phyloP scores from a whole-genome alignment of 2,113 vertebrate species.

The Caretta caretta region DNA sequence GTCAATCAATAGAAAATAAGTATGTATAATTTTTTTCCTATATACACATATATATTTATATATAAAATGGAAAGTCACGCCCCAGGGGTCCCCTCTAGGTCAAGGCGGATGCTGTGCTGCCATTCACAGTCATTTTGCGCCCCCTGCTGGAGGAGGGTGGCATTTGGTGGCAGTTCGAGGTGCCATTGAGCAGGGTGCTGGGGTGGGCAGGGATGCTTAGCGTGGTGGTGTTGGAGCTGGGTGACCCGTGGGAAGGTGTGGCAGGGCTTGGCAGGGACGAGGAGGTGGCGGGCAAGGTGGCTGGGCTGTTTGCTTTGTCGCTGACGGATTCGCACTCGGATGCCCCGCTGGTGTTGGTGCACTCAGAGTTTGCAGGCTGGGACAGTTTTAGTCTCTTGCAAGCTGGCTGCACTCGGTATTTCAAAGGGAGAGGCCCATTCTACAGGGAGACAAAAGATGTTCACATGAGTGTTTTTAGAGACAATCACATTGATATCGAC shows the following conservation, averaged over 20 bases:
- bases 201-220: slow-evolving; percentile 72
- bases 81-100: slow-evolving; percentile 76
- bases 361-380: slow-evolving; percentile 82
- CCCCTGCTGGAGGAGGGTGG: slow-evolving; percentile 77
- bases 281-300: slow-evolving; percentile 80
- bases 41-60: slow-evolving; percentile 82
- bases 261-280: slow-evolving; percentile 83
- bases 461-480: not conserved
- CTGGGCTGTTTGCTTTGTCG: slow-evolving; percentile 91
- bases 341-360: slow-evolving; percentile 87
- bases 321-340: slow-evolving; percentile 93
- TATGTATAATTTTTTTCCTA: slow-evolving; percentile 80
- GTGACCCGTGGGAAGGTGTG: slow-evolving; percentile 80
- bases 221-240: slow-evolving; percentile 79
- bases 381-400: slow-evolving; percentile 85
- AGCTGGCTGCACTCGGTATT: slow-evolving; percentile 91
- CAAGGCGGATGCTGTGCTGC: slow-evolving; percentile 79
- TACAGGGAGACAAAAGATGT: slow-evolving; percentile 33
- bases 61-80: slow-evolving; percentile 68
- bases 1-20: slow-evolving; percentile 83
- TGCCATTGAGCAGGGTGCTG: slow-evolving; percentile 71
- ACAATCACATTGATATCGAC: not conserved
- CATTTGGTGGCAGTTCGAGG: slow-evolving; percentile 84
- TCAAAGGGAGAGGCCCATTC: slow-evolving; percentile 91
- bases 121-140: slow-evolving; percentile 90